Evolutionary conservation across 2,797 vertebrate species (phyloP).

Genomic region (Thalassophryne amazonica): DNA sequence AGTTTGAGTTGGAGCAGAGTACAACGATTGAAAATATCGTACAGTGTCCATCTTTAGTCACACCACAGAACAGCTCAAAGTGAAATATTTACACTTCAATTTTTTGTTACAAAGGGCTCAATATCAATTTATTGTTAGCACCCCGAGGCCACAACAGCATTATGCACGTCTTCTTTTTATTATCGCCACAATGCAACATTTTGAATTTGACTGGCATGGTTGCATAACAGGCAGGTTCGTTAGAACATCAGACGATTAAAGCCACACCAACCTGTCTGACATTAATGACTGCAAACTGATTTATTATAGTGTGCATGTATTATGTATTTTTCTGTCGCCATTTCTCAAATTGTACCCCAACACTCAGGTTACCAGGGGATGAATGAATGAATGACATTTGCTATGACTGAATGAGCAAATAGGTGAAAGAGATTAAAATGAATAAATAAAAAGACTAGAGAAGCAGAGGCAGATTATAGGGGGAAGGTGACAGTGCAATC

Average conservation of each 20-base stretch:
- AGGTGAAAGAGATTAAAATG: not conserved
- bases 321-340: no score
- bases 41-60: no score
- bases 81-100: conserved; percentile 10
- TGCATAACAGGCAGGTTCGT: conserved; percentile 10
- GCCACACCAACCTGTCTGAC: not conserved
- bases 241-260: not conserved
- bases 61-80: not conserved
- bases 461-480: not conserved
- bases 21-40: no score
- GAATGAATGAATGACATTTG: not conserved
- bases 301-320: no score
- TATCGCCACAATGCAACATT: not conserved
- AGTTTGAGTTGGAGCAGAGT: no score
- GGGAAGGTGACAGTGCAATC: not conserved
- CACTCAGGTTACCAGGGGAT: not conserved
- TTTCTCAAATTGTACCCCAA: not conserved
- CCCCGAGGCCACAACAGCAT: not conserved
- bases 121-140: no score
- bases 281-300: no score
- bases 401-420: not conserved
- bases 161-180: not conserved
- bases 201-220: not conserved
- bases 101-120: conserved; percentile 15
- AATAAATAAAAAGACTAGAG: not conserved